Evolutionary conservation across 2,797 vertebrate species (phyloP).

Genomic region (Typhlichthys subterraneus): DNA sequence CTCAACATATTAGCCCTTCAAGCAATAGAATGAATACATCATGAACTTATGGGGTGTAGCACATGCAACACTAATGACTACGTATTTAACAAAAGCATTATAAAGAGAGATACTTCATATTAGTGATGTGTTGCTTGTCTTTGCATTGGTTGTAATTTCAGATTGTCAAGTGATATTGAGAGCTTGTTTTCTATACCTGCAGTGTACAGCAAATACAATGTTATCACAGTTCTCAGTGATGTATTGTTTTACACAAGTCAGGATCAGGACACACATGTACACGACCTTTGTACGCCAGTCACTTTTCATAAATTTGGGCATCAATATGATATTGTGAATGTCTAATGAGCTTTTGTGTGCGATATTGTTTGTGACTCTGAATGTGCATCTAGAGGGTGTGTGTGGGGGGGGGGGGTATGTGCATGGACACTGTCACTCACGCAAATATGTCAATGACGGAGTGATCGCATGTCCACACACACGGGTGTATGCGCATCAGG

Average conservation of each 20-base stretch:
- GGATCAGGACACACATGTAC: not conserved
- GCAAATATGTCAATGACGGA: slow-evolving; percentile 49
- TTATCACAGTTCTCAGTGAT: too few species aligned
- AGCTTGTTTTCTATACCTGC: too few species aligned
- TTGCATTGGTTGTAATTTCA: too few species aligned
- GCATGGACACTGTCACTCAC: slow-evolving; percentile 18
- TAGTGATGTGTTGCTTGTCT: too few species aligned
- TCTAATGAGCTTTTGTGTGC: too few species aligned
- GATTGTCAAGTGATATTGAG: too few species aligned
- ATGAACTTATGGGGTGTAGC: slow-evolving; percentile 26
- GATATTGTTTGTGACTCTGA: slow-evolving; percentile 8
- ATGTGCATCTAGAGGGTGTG: slow-evolving; percentile 10
- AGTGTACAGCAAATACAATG: too few species aligned
- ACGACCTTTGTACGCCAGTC: not conserved
- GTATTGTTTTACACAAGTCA: too few species aligned
- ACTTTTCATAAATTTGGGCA: slow-evolving; percentile 8
- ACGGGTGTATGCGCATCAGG: slow-evolving; percentile 3
- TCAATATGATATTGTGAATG: slow-evolving; percentile 67
- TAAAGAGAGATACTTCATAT: too few species aligned
- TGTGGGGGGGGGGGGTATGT: slow-evolving; percentile 17
- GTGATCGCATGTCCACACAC: slow-evolving; percentile 10
- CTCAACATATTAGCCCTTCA: slow-evolving; percentile 38
- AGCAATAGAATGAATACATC: slow-evolving; percentile 42
- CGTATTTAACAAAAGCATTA: not conserved
- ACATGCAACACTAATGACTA: slow-evolving; percentile 6